Conservation (phyloP, 2,113 vertebrate species). For the Otis tarda region DNA sequence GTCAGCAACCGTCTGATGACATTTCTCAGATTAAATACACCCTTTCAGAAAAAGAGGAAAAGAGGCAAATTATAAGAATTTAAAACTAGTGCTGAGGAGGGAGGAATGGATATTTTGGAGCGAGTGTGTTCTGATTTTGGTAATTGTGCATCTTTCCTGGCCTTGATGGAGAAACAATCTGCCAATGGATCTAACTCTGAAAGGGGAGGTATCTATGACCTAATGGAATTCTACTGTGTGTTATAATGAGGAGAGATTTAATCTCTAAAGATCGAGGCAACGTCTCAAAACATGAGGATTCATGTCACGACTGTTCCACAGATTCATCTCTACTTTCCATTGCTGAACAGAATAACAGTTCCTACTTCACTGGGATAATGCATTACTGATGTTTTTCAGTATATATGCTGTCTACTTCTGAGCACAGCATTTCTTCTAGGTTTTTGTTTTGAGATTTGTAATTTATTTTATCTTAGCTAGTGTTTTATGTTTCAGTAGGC, state of each 20-base stretch:
- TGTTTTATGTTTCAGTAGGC: neutral
- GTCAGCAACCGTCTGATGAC: neutral
- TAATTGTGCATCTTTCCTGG: neutral
- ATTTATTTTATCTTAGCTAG: neutral
- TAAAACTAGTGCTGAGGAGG: neutral
- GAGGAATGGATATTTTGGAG: neutral
- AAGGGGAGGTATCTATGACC: neutral
- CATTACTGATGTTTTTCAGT: neutral
- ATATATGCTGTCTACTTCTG: neutral
- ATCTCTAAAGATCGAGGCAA: neutral
- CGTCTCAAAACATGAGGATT: neutral
- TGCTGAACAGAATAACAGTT: neutral
- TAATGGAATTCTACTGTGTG: neutral
- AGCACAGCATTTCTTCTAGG: neutral
- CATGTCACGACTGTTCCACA: neutral
- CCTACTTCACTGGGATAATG: neutral
- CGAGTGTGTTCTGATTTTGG: neutral
- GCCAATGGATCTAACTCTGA: neutral
- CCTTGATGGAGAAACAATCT: neutral
- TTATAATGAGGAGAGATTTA: neutral
- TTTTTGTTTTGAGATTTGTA: neutral
- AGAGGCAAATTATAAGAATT: neutral
- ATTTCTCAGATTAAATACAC: neutral
- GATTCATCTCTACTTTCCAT: neutral
- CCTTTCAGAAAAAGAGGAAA: neutral